A percentile compares a stretch with the other conserved stretches of the same genome.
Conservation (phyloP, 1,140 invertebrate species). For the Nasonia giraulti region DNA sequence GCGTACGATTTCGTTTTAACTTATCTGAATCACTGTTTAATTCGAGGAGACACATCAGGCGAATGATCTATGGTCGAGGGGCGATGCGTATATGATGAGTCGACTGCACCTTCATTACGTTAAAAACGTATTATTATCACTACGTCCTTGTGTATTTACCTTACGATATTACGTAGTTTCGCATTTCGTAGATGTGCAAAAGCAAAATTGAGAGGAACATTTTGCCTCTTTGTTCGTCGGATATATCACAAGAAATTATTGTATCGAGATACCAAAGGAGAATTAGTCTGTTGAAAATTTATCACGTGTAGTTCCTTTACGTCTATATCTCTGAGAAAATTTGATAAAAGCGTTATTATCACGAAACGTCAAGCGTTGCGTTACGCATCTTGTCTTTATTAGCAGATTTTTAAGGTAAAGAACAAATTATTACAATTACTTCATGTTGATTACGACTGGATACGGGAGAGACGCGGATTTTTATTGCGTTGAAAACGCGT, state of each 20-base stretch:
- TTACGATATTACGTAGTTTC: neutral
- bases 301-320: slow-evolving; percentile 42
- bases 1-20: neutral
- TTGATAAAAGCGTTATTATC: neutral
- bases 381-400: slow-evolving; percentile 49
- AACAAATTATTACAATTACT: slow-evolving; percentile 47
- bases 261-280: neutral
- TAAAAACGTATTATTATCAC: neutral
- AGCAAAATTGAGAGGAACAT: neutral
- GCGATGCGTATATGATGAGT: too few species aligned
- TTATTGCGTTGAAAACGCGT: slow-evolving; percentile 48
- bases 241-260: neutral
- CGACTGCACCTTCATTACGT: neutral
- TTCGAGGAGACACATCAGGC: too few species aligned
- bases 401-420: slow-evolving; percentile 37
- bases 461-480: slow-evolving; percentile 29
- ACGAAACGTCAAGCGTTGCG: slow-evolving; percentile 51
- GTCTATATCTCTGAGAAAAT: slow-evolving; percentile 14
- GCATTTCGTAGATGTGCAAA: neutral
- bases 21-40: too few species aligned
- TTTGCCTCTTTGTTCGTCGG: neutral
- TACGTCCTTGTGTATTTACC: slow-evolving; percentile 29
- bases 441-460: slow-evolving; percentile 46
- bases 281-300: slow-evolving; percentile 38
- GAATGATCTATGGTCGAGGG: too few species aligned